Base-by-base conservation (phyloP, 1,140 invertebrate genomes). In the Apis laboriosa region DNA sequence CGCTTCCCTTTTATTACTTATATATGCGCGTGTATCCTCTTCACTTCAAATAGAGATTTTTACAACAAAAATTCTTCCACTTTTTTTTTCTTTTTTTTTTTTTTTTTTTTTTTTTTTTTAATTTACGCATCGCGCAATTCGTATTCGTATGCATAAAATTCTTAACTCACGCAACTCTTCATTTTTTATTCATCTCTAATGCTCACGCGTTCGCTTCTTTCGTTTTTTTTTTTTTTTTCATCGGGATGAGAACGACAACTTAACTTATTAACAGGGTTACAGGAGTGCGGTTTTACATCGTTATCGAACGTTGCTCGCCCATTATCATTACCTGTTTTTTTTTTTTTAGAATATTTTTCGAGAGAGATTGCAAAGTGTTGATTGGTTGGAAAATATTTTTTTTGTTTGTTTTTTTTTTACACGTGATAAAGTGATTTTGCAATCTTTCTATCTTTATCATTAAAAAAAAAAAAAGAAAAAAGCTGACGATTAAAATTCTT, bases 231-330 rank as follows among this genome's bases (percentile, higher is more conserved):
- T 77, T 17, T 53, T 28, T 24, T 13, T 75, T 72, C 19, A 61
- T 71, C 56, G 61, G 78, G 76, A 66, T 84, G 2, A 83, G 49
- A 79, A 70, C 66, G 86, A 91, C 86, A 90, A 90, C 90, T 89
- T 88, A 90, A 91, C 76, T 90, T 88, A 89, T 68, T 51, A 43
- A 43, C 60, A n/a, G 28, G 55, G 43, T 61, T 79, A 71, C 68
- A 71, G 28, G 24, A n/a, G 17, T 79, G 49, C 66, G n/a, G n/a
- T 79, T 66, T 21, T 71, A 34, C 66, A 11, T 24, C 66, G 77
- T 71, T 24, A 70, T 61, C 63, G 34, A 28, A 56, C 21, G 43
- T 67, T 67, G 66, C 34, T 67, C 21, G 34, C 66, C 63, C 63
- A 64, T 3, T 9, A 64, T 9, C n/a, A n/a, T 61, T 64, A 34